These are phyloP conservation scores for Drosophila albomicans DNA, from an alignment of 1,140 invertebrate genomes.

Conservation along the genomic window DNA sequence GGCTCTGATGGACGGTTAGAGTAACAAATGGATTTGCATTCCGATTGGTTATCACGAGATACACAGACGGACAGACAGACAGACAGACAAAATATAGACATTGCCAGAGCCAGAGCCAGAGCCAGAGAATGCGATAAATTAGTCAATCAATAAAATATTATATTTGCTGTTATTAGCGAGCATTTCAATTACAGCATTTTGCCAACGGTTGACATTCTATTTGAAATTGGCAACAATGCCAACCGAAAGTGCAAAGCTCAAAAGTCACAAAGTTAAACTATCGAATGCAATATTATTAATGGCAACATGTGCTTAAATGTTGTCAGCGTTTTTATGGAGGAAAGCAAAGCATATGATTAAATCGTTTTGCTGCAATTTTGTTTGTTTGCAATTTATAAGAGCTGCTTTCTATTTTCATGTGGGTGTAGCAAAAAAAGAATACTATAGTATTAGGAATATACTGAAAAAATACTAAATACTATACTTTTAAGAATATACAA, in stretches of 20 bases:
- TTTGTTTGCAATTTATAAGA: no score
- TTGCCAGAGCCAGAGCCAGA: no score
- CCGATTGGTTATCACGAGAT: conserved; percentile 26
- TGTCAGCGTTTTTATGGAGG: no score
- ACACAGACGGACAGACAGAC: background rate
- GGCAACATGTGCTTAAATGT: background rate
- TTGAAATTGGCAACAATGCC: background rate
- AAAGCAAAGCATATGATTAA: no score
- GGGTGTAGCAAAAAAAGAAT: no score
- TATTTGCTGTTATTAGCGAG: background rate
- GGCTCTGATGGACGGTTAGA: background rate
- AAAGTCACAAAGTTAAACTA: background rate
- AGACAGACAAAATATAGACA: background rate
- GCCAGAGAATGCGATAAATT: background rate
- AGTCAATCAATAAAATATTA: background rate
- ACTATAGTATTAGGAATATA: no score
- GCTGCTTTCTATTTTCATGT: no score
- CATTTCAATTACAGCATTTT: no score
- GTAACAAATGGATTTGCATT: conserved; percentile 30
- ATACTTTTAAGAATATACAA: no score
- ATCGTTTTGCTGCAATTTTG: no score
- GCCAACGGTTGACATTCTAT: background rate
- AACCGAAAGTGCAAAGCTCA: background rate
- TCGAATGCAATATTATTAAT: no score
- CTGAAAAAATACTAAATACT: no score